These are phyloP conservation scores for Adineta ricciae DNA, from an alignment of 2,888 invertebrate species.

Conservation along the genomic window DNA sequence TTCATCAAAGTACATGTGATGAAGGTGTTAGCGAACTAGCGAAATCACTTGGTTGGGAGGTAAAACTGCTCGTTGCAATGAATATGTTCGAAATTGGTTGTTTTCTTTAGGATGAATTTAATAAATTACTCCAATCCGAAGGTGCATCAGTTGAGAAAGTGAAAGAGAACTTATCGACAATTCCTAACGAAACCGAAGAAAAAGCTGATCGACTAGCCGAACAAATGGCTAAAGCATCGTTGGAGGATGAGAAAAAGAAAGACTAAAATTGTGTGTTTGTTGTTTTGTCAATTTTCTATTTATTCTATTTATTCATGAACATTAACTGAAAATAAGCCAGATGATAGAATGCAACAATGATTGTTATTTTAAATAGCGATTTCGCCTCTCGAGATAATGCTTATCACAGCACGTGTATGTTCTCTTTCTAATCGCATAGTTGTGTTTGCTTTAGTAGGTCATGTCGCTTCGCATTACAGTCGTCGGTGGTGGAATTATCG, in stretches of 20 bases:
- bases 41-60: slow-evolving; percentile 28
- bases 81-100: not conserved
- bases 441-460: no score
- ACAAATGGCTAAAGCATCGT: not conserved
- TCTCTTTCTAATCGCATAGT: no score
- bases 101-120: not conserved
- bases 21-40: slow-evolving; percentile 22
- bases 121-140: not conserved
- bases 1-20: slow-evolving; percentile 27
- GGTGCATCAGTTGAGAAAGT: not conserved
- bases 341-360: no score
- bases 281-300: no score
- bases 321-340: no score
- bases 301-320: no score
- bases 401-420: no score
- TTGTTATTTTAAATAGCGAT: no score
- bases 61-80: not conserved
- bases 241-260: not conserved
- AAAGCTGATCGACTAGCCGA: not conserved
- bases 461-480: not conserved
- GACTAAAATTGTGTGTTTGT: not conserved
- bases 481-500: not conserved
- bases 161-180: not conserved
- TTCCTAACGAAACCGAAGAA: not conserved
- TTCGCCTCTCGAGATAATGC: no score